These are phyloP conservation scores for Leptodactylus fuscus DNA, from an alignment of 2,113 vertebrate genomes.

Conservation along the genomic window DNA sequence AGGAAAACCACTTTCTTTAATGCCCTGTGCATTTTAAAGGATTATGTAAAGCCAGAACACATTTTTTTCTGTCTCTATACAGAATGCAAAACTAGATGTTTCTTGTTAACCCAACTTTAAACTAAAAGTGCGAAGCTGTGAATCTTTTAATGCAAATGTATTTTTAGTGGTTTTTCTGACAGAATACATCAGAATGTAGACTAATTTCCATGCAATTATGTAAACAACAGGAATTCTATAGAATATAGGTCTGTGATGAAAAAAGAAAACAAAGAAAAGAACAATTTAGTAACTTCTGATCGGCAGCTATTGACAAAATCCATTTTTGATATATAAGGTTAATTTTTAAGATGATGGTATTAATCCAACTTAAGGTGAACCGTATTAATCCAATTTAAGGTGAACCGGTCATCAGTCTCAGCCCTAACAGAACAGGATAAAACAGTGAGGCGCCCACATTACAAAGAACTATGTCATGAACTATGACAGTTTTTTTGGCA, in stretches of 20 bases:
- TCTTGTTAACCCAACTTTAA: neutral
- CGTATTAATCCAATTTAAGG: no score
- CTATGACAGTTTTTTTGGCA: no score
- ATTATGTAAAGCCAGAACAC: neutral
- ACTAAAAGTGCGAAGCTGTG: no score
- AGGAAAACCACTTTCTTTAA: constrained; percentile 8
- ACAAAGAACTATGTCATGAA: no score
- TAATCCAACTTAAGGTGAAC: no score
- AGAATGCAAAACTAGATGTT: neutral
- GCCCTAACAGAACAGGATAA: no score
- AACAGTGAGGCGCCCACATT: no score
- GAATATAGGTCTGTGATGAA: neutral
- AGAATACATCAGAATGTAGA: neutral
- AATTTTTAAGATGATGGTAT: no score
- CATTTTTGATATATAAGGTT: neutral
- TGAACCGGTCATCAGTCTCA: no score
- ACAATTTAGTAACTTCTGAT: neutral
- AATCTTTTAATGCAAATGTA: neutral
- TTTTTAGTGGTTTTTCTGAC: neutral
- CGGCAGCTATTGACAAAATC: neutral
- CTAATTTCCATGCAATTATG: neutral
- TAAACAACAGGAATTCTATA: neutral
- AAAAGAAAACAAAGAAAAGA: neutral
- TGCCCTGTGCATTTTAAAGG: neutral
- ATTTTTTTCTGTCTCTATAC: neutral